Conservation (phyloP, 2,797 vertebrate genomes). For the Scolopax bukidnonensis region DNA sequence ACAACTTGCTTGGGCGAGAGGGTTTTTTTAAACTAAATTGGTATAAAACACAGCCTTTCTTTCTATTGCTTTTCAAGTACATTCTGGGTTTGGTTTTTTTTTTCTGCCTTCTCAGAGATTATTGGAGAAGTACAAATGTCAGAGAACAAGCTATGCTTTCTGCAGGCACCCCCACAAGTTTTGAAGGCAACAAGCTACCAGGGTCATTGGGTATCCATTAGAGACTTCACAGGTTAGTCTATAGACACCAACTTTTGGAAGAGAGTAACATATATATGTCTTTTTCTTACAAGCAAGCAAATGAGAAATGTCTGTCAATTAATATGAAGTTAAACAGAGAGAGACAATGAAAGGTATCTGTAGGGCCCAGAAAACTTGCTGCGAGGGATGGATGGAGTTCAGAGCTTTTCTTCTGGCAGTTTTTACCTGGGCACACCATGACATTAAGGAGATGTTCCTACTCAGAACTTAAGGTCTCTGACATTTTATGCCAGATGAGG, state of each 20-base stretch:
- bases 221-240: not conserved
- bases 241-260: not conserved
- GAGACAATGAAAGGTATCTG: not conserved
- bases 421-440: not conserved
- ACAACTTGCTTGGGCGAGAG: not conserved
- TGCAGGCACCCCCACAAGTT: not conserved
- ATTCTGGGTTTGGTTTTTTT: not conserved
- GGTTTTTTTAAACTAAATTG: not conserved
- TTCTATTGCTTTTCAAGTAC: constrained; percentile 5
- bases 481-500: not conserved
- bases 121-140: not conserved
- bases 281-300: not conserved
- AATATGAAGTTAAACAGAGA: not conserved
- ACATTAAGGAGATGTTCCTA: not conserved
- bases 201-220: not conserved
- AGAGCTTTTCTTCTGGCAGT: not conserved
- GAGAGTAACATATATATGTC: not conserved
- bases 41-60: constrained; percentile 24
- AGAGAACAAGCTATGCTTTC: constrained; percentile 1
- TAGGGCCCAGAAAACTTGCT: not conserved
- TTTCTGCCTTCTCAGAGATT: not conserved
- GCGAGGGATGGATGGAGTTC: not conserved
- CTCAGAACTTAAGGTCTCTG: not conserved
- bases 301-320: not conserved
- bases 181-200: not conserved